Evolutionary conservation across 2,113 vertebrate species (phyloP).

Genomic region (Gymnobelideus leadbeateri): DNA sequence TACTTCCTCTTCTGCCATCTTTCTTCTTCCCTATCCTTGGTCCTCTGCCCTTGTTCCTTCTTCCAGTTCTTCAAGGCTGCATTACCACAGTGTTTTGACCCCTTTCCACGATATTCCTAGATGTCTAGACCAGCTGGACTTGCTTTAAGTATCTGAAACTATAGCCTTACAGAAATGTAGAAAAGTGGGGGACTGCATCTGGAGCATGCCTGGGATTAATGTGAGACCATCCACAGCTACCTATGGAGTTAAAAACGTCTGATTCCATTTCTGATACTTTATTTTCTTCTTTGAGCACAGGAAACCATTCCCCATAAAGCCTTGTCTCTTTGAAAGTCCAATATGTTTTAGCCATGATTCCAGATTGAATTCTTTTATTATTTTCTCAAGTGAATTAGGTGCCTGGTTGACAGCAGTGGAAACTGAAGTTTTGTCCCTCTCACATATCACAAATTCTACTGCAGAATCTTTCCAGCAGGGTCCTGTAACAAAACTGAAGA

Average conservation of each 20-base stretch:
- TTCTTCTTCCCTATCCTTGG: not conserved
- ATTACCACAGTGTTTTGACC: not conserved
- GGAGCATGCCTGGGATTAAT: not conserved
- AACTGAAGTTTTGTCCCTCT: not conserved
- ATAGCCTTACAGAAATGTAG: not conserved
- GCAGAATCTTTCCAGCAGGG: not conserved
- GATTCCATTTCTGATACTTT: not conserved
- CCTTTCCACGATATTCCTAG: not conserved
- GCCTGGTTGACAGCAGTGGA: not conserved
- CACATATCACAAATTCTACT: constrained; percentile 4
- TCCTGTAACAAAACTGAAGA: not conserved
- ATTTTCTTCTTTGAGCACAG: constrained; percentile 3
- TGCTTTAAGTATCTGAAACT: not conserved
- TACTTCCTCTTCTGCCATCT: not conserved
- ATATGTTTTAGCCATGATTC: not conserved
- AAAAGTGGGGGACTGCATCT: not conserved
- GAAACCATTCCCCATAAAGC: not conserved
- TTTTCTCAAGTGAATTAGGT: constrained; percentile 14
- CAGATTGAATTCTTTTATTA: not conserved
- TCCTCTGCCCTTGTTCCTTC: not conserved
- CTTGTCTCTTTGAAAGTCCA: not conserved
- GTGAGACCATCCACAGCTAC: not conserved
- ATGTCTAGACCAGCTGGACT: not conserved
- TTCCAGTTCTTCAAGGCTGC: not conserved
- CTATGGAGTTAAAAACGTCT: not conserved